phyloP scores from a whole-genome alignment of 2,797 vertebrate genomes.

The Phrynocephalus forsythii region DNA sequence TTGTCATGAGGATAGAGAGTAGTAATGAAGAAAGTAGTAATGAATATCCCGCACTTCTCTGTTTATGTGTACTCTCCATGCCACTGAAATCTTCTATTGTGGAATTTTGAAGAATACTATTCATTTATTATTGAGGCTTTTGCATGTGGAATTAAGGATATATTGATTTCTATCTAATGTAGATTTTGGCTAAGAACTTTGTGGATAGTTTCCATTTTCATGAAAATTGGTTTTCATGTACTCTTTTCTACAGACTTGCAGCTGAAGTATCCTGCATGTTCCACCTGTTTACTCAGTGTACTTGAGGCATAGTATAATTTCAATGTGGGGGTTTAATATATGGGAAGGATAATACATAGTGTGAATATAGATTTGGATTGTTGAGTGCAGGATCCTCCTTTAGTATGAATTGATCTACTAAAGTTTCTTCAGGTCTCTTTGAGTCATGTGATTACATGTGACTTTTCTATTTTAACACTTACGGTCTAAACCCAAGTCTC shows the following conservation, averaged over 20 bases:
- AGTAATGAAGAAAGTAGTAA: too few species aligned
- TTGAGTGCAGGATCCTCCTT: neutral
- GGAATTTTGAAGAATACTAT: too few species aligned
- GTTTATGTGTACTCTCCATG: neutral
- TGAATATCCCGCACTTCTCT: too few species aligned
- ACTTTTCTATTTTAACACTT: constrained; percentile 5
- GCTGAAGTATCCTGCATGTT: neutral
- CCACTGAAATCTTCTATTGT: neutral
- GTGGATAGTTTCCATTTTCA: neutral
- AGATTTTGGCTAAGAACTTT: neutral
- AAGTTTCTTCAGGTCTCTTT: neutral
- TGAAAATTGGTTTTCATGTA: neutral
- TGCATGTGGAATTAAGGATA: neutral
- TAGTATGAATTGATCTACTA: neutral
- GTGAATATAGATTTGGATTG: constrained; percentile 5
- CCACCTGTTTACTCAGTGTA: neutral
- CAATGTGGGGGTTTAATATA: neutral
- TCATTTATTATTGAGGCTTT: neutral
- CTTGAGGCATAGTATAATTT: neutral
- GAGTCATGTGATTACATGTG: neutral
- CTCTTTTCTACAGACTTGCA: neutral
- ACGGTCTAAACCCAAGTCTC: constrained; percentile 5
- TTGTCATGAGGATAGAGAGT: too few species aligned
- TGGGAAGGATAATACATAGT: neutral
- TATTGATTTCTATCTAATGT: neutral